Evolutionary conservation across 2,888 invertebrate genomes (phyloP).

Genomic region (Ypsolopha scabrella): DNA sequence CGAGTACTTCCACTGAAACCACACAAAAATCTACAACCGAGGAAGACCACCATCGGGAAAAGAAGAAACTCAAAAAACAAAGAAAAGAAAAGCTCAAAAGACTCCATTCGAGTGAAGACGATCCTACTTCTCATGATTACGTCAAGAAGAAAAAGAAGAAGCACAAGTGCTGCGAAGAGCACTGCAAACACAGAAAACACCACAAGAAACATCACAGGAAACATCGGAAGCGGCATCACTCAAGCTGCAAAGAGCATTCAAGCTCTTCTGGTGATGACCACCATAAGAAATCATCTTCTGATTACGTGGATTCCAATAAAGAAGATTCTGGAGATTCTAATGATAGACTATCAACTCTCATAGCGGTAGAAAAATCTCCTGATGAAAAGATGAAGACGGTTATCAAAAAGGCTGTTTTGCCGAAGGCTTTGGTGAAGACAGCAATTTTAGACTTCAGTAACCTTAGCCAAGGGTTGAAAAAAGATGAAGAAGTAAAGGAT

Average conservation of each 20-base stretch:
- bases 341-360: conserved; percentile 41
- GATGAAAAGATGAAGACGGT: conserved; percentile 56
- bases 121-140: conserved; percentile 43
- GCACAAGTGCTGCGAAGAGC: conserved; percentile 77
- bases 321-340: conserved; percentile 57
- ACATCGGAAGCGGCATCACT: conserved; percentile 81
- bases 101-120: conserved; percentile 49
- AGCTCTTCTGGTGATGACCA: conserved; percentile 66
- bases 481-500: conserved; percentile 37
- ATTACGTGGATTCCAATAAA: conserved; percentile 51
- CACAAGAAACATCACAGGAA: conserved; percentile 85
- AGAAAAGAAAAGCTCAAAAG: conserved; percentile 73
- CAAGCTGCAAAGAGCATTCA: conserved; percentile 55
- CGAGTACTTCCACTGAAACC: conserved; percentile 27
- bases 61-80: conserved; percentile 77
- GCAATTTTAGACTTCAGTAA: conserved; percentile 52
- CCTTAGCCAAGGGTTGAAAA: conserved; percentile 31
- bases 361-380: conserved; percentile 49
- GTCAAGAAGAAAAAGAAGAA: conserved; percentile 77
- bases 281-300: conserved; percentile 47
- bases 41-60: conserved; percentile 68
- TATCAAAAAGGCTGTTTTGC: conserved; percentile 51
- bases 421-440: conserved; percentile 48
- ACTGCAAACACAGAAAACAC: conserved; percentile 78
- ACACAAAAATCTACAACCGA: conserved; percentile 30